These are phyloP conservation scores for Pyrgus malvae DNA, from an alignment of 2,888 invertebrate genomes.

Conservation along the genomic window DNA sequence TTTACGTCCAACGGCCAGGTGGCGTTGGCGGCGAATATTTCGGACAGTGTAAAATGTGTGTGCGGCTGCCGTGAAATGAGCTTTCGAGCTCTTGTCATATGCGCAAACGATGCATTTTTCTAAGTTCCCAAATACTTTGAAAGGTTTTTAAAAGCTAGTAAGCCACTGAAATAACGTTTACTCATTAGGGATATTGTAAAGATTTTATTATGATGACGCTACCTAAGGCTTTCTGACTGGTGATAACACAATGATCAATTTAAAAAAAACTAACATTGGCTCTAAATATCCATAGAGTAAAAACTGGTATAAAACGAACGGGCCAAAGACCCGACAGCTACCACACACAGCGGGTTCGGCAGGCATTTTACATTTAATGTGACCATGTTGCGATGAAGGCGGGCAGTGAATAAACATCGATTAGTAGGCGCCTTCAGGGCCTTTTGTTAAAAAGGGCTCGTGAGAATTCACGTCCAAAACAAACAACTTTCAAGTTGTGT, in stretches of 20 bases:
- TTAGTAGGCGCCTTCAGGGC: constrained; percentile 1
- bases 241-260: too few species aligned
- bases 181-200: too few species aligned
- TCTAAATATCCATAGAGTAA: too few species aligned
- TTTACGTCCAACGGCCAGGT: constrained; percentile 40
- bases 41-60: constrained; percentile 69
- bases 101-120: constrained; percentile 50
- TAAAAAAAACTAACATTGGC: too few species aligned
- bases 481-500: constrained; percentile 10
- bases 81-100: constrained; percentile 55
- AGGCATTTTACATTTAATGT: not conserved
- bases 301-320: too few species aligned
- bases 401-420: constrained; percentile 1
- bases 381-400: not conserved
- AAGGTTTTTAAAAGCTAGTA: not conserved
- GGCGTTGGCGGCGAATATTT: constrained; percentile 51
- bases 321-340: too few species aligned
- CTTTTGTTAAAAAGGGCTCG: constrained; percentile 7
- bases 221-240: too few species aligned
- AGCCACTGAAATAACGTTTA: too few species aligned
- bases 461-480: constrained; percentile 10
- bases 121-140: not conserved
- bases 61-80: constrained; percentile 72
- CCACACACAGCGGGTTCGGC: too few species aligned
- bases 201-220: too few species aligned